Percentiles rank a stretch among this genome's conserved stretches.
phyloP scores from a whole-genome alignment of 2,797 vertebrate species.

The Clarias platycephalus region DNA sequence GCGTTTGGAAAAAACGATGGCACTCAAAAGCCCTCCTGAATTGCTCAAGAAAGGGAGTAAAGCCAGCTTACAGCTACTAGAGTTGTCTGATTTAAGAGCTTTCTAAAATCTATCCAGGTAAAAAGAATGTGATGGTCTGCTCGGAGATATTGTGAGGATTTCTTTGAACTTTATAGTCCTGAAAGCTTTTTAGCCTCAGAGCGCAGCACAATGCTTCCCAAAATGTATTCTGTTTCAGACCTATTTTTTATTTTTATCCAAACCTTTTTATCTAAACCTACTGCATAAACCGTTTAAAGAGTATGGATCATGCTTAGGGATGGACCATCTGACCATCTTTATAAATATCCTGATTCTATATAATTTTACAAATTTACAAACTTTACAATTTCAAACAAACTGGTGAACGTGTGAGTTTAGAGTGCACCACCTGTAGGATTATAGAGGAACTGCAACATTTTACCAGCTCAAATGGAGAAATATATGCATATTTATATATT shows the following conservation, averaged over 20 bases:
- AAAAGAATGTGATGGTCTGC: conserved; percentile 22
- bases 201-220: neutral
- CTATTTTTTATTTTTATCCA: neutral
- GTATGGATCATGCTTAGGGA: neutral
- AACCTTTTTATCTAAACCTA: no score
- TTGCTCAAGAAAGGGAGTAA: conserved; percentile 11
- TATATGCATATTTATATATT: no score
- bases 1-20: conserved; percentile 22
- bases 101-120: conserved; percentile 7
- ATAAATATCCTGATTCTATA: no score
- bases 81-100: conserved; percentile 22
- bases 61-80: conserved; percentile 20
- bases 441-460: no score
- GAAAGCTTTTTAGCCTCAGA: neutral
- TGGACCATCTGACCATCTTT: no score
- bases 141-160: neutral
- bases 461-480: no score
- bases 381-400: no score
- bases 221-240: neutral
- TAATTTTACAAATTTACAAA: no score
- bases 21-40: conserved; percentile 23
- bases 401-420: no score
- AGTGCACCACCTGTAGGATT: no score
- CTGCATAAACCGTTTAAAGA: neutral
- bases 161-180: neutral